Evolutionary conservation across 2,113 vertebrate genomes (phyloP).

Genomic region (Poecile atricapillus): DNA sequence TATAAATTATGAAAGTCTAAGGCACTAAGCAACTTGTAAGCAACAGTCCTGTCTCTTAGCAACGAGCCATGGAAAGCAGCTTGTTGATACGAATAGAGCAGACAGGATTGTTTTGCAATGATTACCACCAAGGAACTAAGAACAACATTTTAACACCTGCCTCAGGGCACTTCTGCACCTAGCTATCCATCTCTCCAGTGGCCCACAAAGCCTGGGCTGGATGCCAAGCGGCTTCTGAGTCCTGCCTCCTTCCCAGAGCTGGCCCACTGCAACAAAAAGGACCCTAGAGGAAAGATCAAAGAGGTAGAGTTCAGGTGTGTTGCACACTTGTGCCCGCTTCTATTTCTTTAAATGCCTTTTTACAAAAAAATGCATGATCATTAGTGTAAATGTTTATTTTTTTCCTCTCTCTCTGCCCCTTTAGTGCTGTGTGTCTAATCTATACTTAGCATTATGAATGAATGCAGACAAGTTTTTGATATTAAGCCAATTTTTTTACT

Average conservation of each 20-base stretch:
- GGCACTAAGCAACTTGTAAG: conserved; percentile 77
- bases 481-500: conserved; percentile 66
- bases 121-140: conserved; percentile 75
- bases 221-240: conserved; percentile 73
- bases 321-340: neutral
- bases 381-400: neutral
- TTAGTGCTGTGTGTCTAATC: conserved; percentile 33
- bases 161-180: conserved; percentile 75
- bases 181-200: conserved; percentile 71
- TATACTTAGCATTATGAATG: conserved; percentile 58
- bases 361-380: neutral
- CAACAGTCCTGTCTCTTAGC: conserved; percentile 82
- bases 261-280: conserved; percentile 63
- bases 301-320: neutral
- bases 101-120: conserved; percentile 74
- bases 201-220: conserved; percentile 74
- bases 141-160: conserved; percentile 82
- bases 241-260: conserved; percentile 56
- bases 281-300: conserved; percentile 19
- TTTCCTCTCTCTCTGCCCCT: neutral
- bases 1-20: conserved; percentile 79
- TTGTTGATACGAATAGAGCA: conserved; percentile 73
- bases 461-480: conserved; percentile 63
- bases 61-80: conserved; percentile 73
- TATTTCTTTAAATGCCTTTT: neutral